These are phyloP conservation scores for Pomatostomus ruficeps DNA, from an alignment of 2,113 vertebrate genomes.

Conservation along the genomic window DNA sequence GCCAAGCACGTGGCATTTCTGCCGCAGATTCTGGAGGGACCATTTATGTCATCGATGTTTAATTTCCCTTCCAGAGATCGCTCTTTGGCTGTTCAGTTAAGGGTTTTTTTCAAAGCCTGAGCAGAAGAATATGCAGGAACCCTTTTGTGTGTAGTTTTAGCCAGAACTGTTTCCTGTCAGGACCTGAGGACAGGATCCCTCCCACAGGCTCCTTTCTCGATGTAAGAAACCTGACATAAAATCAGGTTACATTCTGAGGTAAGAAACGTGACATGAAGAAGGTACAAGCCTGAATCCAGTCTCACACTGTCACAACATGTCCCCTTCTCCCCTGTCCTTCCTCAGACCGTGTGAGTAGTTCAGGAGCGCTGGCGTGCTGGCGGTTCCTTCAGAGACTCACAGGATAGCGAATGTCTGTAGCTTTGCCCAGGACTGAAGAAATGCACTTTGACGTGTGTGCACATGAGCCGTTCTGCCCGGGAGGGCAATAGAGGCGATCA, in stretches of 20 bases:
- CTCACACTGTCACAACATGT: not conserved
- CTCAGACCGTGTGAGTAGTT: not conserved
- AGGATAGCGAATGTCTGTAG: not conserved
- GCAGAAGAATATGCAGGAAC: not conserved
- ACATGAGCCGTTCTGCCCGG: not conserved
- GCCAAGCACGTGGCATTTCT: not conserved
- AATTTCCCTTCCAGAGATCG: not conserved
- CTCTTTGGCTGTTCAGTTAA: not conserved
- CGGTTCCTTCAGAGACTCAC: not conserved
- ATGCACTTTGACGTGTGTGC: fast-evolving
- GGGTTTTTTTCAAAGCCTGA: not conserved
- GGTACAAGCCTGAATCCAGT: not conserved
- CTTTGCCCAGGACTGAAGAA: not conserved
- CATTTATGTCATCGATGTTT: fast-evolving
- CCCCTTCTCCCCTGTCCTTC: not conserved
- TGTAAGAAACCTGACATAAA: not conserved
- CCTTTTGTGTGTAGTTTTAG: not conserved
- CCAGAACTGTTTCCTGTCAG: not conserved
- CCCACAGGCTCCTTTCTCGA: not conserved
- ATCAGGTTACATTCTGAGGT: not conserved
- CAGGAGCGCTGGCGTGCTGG: not conserved
- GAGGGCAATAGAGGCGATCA: not conserved
- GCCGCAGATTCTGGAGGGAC: not conserved
- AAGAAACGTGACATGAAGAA: not conserved
- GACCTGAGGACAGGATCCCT: not conserved